Percentiles rank a stretch among this genome's conserved stretches.
phyloP scores from a whole-genome alignment of 2,113 vertebrate species.

The Anoura caudifer region DNA sequence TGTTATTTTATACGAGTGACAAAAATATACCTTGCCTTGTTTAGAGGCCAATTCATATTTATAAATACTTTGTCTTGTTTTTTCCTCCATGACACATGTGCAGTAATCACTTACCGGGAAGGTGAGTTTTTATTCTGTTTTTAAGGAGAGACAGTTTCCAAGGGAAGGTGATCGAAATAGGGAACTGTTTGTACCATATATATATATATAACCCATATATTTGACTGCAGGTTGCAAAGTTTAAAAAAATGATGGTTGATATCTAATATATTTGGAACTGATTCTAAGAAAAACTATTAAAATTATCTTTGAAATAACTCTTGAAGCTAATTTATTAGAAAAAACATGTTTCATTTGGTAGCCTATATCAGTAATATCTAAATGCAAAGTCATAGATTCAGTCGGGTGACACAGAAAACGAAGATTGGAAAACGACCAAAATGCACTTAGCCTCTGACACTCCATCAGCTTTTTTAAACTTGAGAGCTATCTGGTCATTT shows the following conservation, averaged over 20 bases:
- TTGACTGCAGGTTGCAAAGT: constrained; percentile 52
- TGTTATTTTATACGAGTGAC: constrained; percentile 50
- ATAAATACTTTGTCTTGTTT: constrained; percentile 65
- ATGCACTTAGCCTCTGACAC: not conserved
- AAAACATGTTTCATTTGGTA: constrained; percentile 37
- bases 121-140: constrained; percentile 46
- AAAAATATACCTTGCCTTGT: constrained; percentile 57
- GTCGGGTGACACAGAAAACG: not conserved
- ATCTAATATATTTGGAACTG: constrained; percentile 55
- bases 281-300: constrained; percentile 64
- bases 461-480: not conserved
- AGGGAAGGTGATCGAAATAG: not conserved
- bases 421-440: not conserved
- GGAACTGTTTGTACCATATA: constrained; percentile 49
- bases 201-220: not conserved
- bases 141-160: constrained; percentile 65
- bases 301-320: constrained; percentile 59
- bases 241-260: constrained; percentile 22
- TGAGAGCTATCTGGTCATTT: not conserved
- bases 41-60: constrained; percentile 61
- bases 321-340: constrained; percentile 59
- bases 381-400: constrained; percentile 23
- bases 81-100: constrained; percentile 41
- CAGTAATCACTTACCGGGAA: constrained; percentile 54
- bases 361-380: constrained; percentile 45